phyloP scores from a whole-genome alignment of 1,140 invertebrate species.

The Cotesia vestalis region DNA sequence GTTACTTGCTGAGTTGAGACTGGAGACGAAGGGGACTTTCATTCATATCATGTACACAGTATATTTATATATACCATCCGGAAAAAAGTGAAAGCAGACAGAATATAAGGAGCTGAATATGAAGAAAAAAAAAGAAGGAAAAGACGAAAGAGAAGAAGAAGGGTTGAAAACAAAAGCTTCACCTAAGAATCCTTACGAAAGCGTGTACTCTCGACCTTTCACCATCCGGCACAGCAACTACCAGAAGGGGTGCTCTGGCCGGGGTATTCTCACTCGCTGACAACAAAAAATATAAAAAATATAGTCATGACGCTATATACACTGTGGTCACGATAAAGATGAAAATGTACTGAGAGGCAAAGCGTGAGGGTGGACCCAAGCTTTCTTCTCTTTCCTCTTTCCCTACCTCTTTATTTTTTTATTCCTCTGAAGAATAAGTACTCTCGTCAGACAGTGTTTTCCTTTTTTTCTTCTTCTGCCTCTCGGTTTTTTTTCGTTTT shows the following conservation, averaged over 20 bases:
- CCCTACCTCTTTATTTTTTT: not conserved
- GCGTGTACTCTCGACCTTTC: conserved; percentile 23
- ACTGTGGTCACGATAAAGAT: conserved; percentile 35
- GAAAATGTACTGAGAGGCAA: conserved; percentile 27
- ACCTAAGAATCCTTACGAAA: conserved; percentile 20
- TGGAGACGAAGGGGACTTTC: conserved; percentile 6
- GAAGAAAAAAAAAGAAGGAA: conserved; percentile 27
- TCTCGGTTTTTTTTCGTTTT: not conserved
- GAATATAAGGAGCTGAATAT: not conserved
- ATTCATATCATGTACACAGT: conserved; percentile 6
- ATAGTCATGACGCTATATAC: conserved; percentile 5
- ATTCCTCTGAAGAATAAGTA: conserved; percentile 28
- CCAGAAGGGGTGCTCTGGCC: not conserved
- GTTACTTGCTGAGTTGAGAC: not conserved
- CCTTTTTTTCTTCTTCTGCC: conserved; percentile 3
- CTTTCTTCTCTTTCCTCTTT: too few relatives aligned
- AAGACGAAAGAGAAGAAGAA: conserved; percentile 22
- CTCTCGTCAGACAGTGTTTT: conserved; percentile 24
- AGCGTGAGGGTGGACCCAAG: not conserved
- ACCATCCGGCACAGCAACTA: not conserved
- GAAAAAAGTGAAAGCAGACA: conserved; percentile 20
- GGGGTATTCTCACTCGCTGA: not conserved
- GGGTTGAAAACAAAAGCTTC: conserved; percentile 33
- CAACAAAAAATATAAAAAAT: conserved; percentile 4
- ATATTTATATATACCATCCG: too few relatives aligned